Evolutionary conservation across 2,888 invertebrate species (phyloP), one percentile per base, ranked within the genome.

Genomic region (Erebia epiphron): DNA sequence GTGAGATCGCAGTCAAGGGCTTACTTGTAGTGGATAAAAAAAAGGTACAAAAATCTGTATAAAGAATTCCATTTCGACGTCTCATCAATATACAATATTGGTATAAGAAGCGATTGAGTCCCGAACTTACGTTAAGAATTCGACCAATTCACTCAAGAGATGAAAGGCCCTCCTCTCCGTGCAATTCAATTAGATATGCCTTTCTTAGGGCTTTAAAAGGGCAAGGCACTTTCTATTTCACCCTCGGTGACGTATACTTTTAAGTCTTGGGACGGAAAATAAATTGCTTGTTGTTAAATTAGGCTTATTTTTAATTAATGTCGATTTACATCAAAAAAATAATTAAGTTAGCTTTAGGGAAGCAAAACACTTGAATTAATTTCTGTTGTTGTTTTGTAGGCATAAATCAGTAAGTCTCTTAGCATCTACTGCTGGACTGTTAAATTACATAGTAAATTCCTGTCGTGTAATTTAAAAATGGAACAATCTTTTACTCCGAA

Each of bases 121-220:
- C 43, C 26, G 65, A 65, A 63, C 68, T 63, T 62, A 57, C 54
- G 68, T 57, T 63, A 49, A 56, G 54, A 69, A 63, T 69, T 69
- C 62, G 26, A 35, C 56, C 26, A 69, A 69, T 63, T 69, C 68
- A 69, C 68, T 69, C 68, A 69, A 69, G 56, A 63, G 54, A 65
- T 63, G 68, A 69, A 69, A 69, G 68, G 57, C 63, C 43, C 35
- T 49, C n/a, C 64, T 64, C 65, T 66, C 35, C 61, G 50, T 70
- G 66, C 70, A 65, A 70, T 70, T 66, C 70, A 70, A 70, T 70
- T 70, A 70, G 18, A 65, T 69, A 61, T 54, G 65, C 61, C 26
- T 63, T 63, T 63, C 65, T 70, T 61, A 70, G 26, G 18, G 60
- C 66, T 52, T 61, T 62, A 61, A 70, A 61, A 61, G 60, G 61